A percentile compares a stretch with the other conserved stretches of the same genome.
Evolutionary conservation across 2,113 vertebrate species (phyloP).

Genomic region (Sebastes fasciatus): DNA sequence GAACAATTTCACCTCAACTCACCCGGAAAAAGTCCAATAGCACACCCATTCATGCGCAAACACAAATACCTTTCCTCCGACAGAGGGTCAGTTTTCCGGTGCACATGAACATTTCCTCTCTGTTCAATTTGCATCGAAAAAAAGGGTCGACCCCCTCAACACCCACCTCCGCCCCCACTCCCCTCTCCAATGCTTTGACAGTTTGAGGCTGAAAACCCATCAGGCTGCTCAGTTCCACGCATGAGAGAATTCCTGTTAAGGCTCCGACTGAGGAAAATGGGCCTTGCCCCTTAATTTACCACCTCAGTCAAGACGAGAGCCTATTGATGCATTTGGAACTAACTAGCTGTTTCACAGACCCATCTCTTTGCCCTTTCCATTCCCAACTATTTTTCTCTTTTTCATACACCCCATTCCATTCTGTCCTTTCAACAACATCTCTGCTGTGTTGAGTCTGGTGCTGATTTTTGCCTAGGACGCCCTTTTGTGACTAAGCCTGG

Average conservation of each 20-base stretch:
- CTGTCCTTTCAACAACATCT: conserved; percentile 22
- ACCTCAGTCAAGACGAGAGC: conserved; percentile 60
- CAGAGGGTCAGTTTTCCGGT: conserved; percentile 5
- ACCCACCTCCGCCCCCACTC: too few relatives aligned
- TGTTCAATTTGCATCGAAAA: conserved; percentile 43
- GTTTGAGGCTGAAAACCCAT: conserved; percentile 69
- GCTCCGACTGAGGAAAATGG: conserved; percentile 70
- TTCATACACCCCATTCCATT: conserved; percentile 23
- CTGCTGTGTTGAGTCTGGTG: conserved; percentile 1
- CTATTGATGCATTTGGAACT: conserved; percentile 64
- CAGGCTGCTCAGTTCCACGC: conserved; percentile 65
- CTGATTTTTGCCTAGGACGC: neutral
- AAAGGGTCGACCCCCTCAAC: neutral
- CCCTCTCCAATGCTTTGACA: conserved; percentile 47
- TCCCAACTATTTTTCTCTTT: conserved; percentile 3
- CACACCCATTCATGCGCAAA: conserved; percentile 1
- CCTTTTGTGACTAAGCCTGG: neutral
- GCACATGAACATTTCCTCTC: conserved; percentile 24
- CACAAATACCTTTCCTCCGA: neutral
- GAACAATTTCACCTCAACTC: conserved; percentile 20
- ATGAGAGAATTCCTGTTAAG: conserved; percentile 75
- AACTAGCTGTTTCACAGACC: conserved; percentile 64
- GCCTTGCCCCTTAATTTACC: conserved; percentile 75
- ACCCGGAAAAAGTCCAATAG: conserved; percentile 27
- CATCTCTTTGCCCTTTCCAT: conserved; percentile 21